Evolutionary conservation across 35 echinoderm and acorn worm genomes (phyloP).

Genomic region (Heliocidaris erythrogramma): DNA sequence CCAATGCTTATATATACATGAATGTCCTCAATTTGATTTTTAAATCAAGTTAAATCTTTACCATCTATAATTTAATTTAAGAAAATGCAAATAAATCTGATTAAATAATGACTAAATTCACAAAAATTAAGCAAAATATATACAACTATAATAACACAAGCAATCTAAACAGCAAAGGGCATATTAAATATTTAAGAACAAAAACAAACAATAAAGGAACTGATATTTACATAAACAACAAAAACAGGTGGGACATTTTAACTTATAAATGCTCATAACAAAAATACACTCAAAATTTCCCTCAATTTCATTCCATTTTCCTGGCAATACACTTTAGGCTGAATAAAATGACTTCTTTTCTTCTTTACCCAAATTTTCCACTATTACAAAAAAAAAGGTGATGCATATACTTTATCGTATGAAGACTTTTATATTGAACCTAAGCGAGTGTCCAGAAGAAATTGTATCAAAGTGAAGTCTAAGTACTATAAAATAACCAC

Average conservation of each 20-base stretch:
- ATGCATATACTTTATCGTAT: too few relatives aligned
- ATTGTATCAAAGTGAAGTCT: too few relatives aligned
- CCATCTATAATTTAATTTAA: not conserved
- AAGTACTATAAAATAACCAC: too few relatives aligned
- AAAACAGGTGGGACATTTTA: not conserved
- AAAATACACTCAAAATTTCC: not conserved
- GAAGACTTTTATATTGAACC: not conserved
- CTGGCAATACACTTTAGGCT: not conserved
- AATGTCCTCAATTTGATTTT: not conserved
- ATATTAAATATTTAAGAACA: not conserved
- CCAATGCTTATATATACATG: not conserved
- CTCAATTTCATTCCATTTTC: not conserved
- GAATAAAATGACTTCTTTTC: not conserved
- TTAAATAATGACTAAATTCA: not conserved
- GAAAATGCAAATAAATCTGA: not conserved
- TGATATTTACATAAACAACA: not conserved
- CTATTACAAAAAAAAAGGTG: not conserved
- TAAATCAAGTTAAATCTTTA: not conserved
- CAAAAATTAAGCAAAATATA: not conserved
- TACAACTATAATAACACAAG: not conserved
- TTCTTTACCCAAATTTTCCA: not conserved
- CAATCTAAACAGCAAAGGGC: not conserved
- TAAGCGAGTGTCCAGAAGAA: not conserved
- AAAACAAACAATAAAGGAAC: not conserved
- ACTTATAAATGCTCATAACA: not conserved